Percentiles rank a stretch among this genome's conserved stretches.
Evolutionary conservation across 2,797 vertebrate species (phyloP).

Genomic region (Spondyliosoma cantharus): DNA sequence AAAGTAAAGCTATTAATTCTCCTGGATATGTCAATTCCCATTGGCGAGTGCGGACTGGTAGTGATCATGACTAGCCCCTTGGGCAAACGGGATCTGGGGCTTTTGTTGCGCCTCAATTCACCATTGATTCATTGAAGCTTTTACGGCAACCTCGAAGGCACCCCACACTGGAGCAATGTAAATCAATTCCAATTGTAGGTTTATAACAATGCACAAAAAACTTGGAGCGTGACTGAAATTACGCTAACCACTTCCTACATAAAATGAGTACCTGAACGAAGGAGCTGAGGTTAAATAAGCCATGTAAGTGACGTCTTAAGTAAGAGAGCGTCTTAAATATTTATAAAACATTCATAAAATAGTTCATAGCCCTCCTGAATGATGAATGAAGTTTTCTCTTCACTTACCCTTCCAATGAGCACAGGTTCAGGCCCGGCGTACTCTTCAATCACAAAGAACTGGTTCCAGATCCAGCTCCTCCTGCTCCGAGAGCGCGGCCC

Average conservation of each 20-base stretch:
- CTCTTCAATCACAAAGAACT: slow-evolving; percentile 96
- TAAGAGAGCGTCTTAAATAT: slow-evolving; percentile 48
- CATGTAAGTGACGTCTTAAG: slow-evolving; percentile 48
- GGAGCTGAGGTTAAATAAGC: slow-evolving; percentile 56
- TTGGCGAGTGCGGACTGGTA: slow-evolving; percentile 72
- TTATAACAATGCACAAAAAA: slow-evolving; percentile 57
- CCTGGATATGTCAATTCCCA: slow-evolving; percentile 78
- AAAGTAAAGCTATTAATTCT: slow-evolving; percentile 80
- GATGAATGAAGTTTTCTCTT: slow-evolving; percentile 50
- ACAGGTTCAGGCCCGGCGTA: slow-evolving; percentile 93
- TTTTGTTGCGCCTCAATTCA: slow-evolving; percentile 69
- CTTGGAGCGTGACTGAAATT: slow-evolving; percentile 38
- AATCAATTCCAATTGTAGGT: slow-evolving; percentile 77
- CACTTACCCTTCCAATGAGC: slow-evolving; percentile 93
- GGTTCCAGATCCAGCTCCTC: slow-evolving; percentile 97
- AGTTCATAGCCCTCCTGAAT: slow-evolving; percentile 57
- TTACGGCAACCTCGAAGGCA: slow-evolving; percentile 72
- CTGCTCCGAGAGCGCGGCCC: slow-evolving; percentile 86
- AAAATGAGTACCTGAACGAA: slow-evolving; percentile 31
- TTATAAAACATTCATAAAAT: slow-evolving; percentile 61
- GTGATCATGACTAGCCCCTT: slow-evolving; percentile 73
- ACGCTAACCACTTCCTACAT: slow-evolving; percentile 37
- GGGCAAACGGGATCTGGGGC: slow-evolving; percentile 58
- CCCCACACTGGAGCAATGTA: slow-evolving; percentile 50
- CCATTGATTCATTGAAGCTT: slow-evolving; percentile 77